Base-by-base conservation (phyloP, 2,888 invertebrate species). In the Hypolimnas misippus region DNA sequence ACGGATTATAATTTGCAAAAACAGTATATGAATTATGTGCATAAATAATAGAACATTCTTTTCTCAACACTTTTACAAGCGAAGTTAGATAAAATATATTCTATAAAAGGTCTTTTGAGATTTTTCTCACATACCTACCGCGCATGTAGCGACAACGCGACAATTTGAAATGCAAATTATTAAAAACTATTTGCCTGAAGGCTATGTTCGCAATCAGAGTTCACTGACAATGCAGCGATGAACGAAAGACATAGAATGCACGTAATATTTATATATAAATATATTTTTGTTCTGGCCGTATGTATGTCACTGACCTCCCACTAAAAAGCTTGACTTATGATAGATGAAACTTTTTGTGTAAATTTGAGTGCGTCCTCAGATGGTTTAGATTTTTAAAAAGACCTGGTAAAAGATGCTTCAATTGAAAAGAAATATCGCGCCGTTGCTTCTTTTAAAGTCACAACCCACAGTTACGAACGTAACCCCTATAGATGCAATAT, bases 81-180 rank as follows among this genome's bases (percentile, higher is more conserved):
- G 8, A 17, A 16, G 5, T 17, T n/a, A 46, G 12, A 46, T 12
- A 46, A 21, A 21, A 46, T 46, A 46, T 31, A 5, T 1, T 12
- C 14, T 29, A 29, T 16, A 10, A 31, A 31, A 1, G 31, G 7
- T 14, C 51, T 2, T 38, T 2, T 21, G 21, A 46, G 19, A 21
- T 21, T 46, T 46, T 46, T n/a, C 10, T 46, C 21, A 46, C 44
- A 21, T n/a, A n/a, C n/a, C n/a, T n/a, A n/a, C 5, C 21, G 19
- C 21, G 12, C 5, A 12, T 21, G 12, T 12, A 46, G 44, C 19
- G 8, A 14, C 49, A 29, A 52, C 52, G n/a, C n/a, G 35, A n/a
- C 52, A 52, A 29, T 58, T 50, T 51, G 51, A 29, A 42, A 51
- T 52, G 51, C 42, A 51, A 29, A 58, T 40, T 49, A 21, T 17